Conservation (phyloP, 53 echinoderm and acorn worm species). For the Actinopyga echinites region DNA sequence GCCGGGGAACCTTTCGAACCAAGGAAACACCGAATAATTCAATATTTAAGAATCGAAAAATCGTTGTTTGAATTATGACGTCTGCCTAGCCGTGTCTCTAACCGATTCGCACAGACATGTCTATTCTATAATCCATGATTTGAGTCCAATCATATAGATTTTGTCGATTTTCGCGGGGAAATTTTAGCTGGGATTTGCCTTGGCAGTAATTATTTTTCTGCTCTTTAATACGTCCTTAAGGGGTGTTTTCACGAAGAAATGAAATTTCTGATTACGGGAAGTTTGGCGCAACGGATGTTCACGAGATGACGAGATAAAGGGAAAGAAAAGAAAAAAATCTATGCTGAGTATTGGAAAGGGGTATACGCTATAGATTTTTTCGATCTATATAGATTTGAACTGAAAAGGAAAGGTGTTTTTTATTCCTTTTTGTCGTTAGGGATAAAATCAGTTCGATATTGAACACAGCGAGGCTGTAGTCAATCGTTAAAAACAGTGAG, state of each 20-base stretch:
- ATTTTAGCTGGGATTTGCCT: conserved; percentile 43
- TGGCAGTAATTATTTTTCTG: conserved; percentile 43
- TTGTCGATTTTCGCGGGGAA: conserved; percentile 43
- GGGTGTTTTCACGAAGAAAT: conserved; percentile 40
- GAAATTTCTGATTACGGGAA: conserved; percentile 37
- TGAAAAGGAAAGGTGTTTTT: conserved; percentile 34
- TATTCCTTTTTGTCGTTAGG: conserved; percentile 32
- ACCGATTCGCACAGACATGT: conserved; percentile 3
- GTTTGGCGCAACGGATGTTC: conserved; percentile 37
- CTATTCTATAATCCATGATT: conserved; percentile 40
- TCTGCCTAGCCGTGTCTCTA: background rate
- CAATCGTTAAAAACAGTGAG: conserved; percentile 35
- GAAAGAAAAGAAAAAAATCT: conserved; percentile 20
- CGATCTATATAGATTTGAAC: conserved; percentile 22
- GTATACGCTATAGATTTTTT: conserved; percentile 31
- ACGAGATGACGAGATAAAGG: conserved; percentile 15
- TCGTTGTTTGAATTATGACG: conserved; percentile 39
- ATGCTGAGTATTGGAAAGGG: conserved; percentile 42
- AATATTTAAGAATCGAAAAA: conserved; percentile 40
- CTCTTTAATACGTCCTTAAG: conserved; percentile 43
- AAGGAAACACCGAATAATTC: conserved; percentile 38
- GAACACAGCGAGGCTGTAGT: conserved; percentile 38
- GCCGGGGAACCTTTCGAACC: conserved; percentile 20
- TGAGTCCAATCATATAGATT: conserved; percentile 41
- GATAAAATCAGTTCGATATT: conserved; percentile 39